Conservation (phyloP, 2,888 invertebrate genomes). For the Fragum whitleyi region DNA sequence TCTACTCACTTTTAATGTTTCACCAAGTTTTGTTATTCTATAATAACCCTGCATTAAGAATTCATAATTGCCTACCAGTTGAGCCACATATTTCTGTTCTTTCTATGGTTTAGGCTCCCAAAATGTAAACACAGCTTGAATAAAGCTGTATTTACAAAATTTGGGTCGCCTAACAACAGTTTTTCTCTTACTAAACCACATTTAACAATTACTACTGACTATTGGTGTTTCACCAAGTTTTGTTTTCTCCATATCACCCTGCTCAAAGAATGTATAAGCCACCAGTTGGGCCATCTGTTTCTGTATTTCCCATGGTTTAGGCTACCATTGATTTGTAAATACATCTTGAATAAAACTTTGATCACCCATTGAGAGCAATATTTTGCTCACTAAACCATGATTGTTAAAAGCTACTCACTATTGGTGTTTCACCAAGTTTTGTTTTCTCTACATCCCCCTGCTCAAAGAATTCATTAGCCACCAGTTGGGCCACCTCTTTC, state of each 20-base stretch:
- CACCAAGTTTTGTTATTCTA: conserved; percentile 83
- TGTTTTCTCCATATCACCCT: conserved; percentile 84
- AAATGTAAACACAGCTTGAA: no score
- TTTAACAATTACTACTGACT: conserved; percentile 70
- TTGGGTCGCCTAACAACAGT: no score
- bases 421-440: conserved; percentile 82
- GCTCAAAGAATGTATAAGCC: conserved; percentile 84
- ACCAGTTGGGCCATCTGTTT: conserved; percentile 85
- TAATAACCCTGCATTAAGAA: conserved; percentile 85
- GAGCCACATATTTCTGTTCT: conserved; percentile 84
- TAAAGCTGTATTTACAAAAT: no score
- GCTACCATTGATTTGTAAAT: no score
- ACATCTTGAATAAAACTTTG: no score
- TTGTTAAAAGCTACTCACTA: conserved; percentile 73
- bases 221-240: conserved; percentile 83
- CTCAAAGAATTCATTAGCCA: conserved; percentile 84
- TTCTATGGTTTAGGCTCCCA: conserved; percentile 85
- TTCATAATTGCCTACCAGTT: conserved; percentile 84
- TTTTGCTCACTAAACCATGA: no score
- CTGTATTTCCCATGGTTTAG: conserved; percentile 85
- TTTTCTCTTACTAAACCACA: no score
- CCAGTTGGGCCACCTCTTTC: conserved; percentile 84
- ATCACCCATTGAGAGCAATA: no score
- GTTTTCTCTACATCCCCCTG: conserved; percentile 85
- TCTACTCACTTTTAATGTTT: no score